Evolutionary conservation across 1,140 invertebrate species (phyloP).

Genomic region (Trichomalopsis sarcophagae): DNA sequence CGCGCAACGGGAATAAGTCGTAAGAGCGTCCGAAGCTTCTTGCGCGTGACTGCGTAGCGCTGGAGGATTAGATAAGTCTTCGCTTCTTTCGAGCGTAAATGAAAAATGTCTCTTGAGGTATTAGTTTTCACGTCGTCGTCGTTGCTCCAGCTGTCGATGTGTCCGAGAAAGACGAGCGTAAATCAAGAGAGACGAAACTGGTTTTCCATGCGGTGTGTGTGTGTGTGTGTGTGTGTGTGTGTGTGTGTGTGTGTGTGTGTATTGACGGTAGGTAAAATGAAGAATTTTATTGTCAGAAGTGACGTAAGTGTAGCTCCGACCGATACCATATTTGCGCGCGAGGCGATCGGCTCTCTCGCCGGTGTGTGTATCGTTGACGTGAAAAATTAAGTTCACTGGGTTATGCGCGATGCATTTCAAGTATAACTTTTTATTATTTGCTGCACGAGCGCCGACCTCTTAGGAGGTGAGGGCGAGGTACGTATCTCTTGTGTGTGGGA

Average conservation of each 20-base stretch:
- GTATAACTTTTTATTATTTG: background rate
- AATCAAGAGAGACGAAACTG: background rate
- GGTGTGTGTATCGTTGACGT: background rate
- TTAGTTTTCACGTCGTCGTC: background rate
- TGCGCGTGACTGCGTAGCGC: no score
- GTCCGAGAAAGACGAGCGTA: background rate
- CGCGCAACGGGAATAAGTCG: no score
- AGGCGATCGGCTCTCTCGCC: no score
- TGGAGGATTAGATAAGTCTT: background rate
- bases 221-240: no score
- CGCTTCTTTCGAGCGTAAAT: background rate
- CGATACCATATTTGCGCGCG: background rate
- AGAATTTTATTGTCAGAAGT: conserved; percentile 1
- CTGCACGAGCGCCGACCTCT: background rate
- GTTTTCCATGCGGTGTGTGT: background rate
- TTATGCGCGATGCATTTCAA: background rate
- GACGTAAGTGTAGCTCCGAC: background rate
- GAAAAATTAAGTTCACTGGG: conserved; percentile 1
- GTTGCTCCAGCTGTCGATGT: background rate
- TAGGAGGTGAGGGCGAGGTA: no score
- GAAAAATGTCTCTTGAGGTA: background rate
- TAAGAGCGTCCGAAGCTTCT: no score
- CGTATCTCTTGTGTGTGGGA: no score
- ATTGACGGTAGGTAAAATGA: background rate
- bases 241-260: background rate